Percentiles rank a stretch among this genome's conserved stretches.
phyloP scores from a whole-genome alignment of 2,113 vertebrate species.

The Microtus oregoni region DNA sequence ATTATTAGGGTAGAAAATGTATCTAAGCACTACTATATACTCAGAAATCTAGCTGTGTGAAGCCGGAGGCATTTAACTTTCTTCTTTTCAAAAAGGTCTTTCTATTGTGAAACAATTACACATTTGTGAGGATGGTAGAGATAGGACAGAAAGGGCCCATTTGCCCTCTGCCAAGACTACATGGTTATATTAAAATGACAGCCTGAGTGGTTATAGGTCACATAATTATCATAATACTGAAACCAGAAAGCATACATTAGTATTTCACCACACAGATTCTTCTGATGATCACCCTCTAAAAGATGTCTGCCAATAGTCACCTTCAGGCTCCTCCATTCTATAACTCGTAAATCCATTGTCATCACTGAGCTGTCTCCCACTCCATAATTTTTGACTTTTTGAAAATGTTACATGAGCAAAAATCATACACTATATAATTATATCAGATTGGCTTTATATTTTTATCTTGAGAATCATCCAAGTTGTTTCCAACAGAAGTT shows the following conservation, averaged over 20 bases:
- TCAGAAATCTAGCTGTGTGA: neutral
- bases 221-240: neutral
- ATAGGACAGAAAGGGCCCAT: neutral
- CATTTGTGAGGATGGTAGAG: neutral
- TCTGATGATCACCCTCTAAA: neutral
- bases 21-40: neutral
- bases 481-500: neutral
- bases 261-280: neutral
- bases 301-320: neutral
- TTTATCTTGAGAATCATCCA: conserved; percentile 4
- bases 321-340: neutral
- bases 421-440: neutral
- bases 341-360: neutral
- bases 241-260: neutral
- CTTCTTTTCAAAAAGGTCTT: neutral
- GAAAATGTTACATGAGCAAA: neutral
- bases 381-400: neutral
- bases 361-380: neutral
- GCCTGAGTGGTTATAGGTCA: neutral
- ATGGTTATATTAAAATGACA: neutral
- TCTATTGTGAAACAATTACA: conserved; percentile 21
- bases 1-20: neutral
- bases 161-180: neutral
- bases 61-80: neutral
- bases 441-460: neutral